These are phyloP conservation scores for Ooceraea biroi DNA, from an alignment of 1,140 invertebrate genomes.

Conservation along the genomic window DNA sequence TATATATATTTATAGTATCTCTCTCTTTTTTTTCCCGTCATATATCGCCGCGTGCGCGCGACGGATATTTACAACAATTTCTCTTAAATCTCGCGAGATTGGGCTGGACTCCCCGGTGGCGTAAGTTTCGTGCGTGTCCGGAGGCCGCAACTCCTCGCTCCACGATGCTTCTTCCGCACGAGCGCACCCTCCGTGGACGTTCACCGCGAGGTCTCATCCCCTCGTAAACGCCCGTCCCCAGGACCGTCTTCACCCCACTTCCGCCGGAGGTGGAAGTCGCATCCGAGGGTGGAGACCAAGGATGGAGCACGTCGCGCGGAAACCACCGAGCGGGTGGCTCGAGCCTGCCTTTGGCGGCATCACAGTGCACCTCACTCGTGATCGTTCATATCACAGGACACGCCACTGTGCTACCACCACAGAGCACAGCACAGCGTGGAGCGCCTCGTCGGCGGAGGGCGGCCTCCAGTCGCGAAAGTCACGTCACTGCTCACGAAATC, in stretches of 20 bases:
- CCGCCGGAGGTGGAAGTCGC: no score
- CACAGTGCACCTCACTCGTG: neutral
- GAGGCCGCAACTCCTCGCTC: slow-evolving; percentile 26
- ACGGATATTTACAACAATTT: slow-evolving; percentile 70
- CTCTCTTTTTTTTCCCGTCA: slow-evolving; percentile 46
- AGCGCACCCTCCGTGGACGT: neutral
- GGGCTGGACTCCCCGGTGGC: slow-evolving; percentile 49
- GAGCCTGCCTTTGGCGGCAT: neutral
- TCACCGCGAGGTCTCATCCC: no score
- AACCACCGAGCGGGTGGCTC: neutral
- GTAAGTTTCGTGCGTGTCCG: slow-evolving; percentile 62
- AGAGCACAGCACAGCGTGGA: neutral
- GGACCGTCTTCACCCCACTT: no score
- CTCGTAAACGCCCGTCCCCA: no score
- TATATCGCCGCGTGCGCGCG: slow-evolving; percentile 60
- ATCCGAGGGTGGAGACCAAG: neutral
- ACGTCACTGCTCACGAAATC: slow-evolving; percentile 52
- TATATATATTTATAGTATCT: slow-evolving; percentile 63
- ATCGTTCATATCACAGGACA: neutral
- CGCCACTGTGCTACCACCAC: neutral
- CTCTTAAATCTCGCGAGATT: slow-evolving; percentile 66
- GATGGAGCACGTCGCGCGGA: neutral
- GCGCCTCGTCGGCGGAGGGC: neutral
- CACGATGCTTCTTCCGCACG: slow-evolving; percentile 28
- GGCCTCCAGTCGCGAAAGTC: slow-evolving; percentile 45